Percentiles rank a stretch among this genome's conserved stretches.
Conservation (phyloP, 2,888 invertebrate species). For the Plagodis dolabraria region DNA sequence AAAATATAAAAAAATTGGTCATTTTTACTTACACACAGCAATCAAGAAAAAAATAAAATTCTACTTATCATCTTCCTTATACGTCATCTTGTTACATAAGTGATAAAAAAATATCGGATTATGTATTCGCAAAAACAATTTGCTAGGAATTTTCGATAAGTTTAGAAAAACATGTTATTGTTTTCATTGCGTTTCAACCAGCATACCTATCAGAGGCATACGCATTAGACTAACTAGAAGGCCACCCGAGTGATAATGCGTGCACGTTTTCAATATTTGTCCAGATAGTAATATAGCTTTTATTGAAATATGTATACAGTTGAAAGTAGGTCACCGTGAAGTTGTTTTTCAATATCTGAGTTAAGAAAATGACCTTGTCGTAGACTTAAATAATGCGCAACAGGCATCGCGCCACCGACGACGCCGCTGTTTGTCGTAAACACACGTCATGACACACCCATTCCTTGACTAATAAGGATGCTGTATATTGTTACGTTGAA, state of each 20-base stretch:
- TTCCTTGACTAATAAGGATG: constrained; percentile 73
- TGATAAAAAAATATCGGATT: too few species aligned
- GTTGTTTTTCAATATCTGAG: constrained; percentile 51
- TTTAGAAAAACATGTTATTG: constrained; percentile 57
- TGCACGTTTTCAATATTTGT: constrained; percentile 42
- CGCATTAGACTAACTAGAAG: constrained; percentile 56
- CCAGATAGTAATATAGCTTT: constrained; percentile 44
- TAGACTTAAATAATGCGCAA: constrained; percentile 74
- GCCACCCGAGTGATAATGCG: constrained; percentile 62
- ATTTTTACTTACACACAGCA: too few species aligned
- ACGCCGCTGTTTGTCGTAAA: constrained; percentile 54
- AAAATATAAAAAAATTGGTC: too few species aligned
- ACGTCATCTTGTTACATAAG: too few species aligned
- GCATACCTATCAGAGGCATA: constrained; percentile 47
- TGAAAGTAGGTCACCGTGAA: constrained; percentile 53
- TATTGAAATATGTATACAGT: constrained; percentile 55
- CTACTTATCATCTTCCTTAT: too few species aligned
- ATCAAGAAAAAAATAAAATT: too few species aligned
- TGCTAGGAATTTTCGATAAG: constrained; percentile 2
- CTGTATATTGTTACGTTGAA: constrained; percentile 56
- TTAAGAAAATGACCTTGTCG: constrained; percentile 67
- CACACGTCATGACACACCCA: constrained; percentile 82
- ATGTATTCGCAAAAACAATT: background rate
- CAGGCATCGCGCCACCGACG: constrained; percentile 58
- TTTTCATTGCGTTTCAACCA: constrained; percentile 45